Evolutionary conservation across 2,797 vertebrate genomes (phyloP).

Genomic region (Microchirus variegatus): DNA sequence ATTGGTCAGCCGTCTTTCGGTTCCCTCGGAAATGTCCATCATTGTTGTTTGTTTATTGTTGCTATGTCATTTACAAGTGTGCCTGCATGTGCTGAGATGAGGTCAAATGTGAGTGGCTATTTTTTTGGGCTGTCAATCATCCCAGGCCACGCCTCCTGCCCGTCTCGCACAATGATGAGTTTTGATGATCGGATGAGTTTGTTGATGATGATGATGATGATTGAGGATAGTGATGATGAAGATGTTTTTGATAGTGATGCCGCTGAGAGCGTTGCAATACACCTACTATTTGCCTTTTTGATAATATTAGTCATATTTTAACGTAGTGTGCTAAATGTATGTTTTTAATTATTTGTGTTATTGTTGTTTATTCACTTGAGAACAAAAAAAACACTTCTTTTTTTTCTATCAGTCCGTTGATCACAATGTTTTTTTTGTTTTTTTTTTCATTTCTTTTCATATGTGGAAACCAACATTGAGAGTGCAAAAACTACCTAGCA

Average conservation of each 20-base stretch:
- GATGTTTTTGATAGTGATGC: constrained; percentile 70
- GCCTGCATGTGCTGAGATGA: constrained; percentile 71
- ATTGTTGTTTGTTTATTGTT: constrained; percentile 62
- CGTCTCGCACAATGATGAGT: constrained; percentile 64
- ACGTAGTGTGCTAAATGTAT: constrained; percentile 68
- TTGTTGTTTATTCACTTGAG: constrained; percentile 66
- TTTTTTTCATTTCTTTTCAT: constrained; percentile 32
- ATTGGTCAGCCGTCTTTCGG: constrained; percentile 36
- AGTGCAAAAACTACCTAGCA: constrained; percentile 59
- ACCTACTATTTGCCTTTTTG: constrained; percentile 84
- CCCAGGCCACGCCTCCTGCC: constrained; percentile 52
- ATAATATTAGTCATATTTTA: constrained; percentile 80
- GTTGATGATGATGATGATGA: constrained; percentile 47
- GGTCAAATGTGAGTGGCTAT: constrained; percentile 61
- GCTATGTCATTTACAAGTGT: constrained; percentile 66
- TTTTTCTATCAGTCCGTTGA: constrained; percentile 42
- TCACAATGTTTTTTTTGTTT: constrained; percentile 24
- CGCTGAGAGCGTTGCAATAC: constrained; percentile 84
- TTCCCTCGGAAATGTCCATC: constrained; percentile 45
- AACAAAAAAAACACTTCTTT: constrained; percentile 55
- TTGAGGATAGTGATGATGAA: constrained; percentile 64
- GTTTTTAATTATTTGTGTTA: constrained; percentile 60
- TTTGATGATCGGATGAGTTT: constrained; percentile 37
- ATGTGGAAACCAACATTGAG: constrained; percentile 33
- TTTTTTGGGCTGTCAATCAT: constrained; percentile 70